Evolutionary conservation across 2,113 vertebrate genomes (phyloP), one percentile per base, ranked within the genome.

Genomic region (Pygoscelis antarcticus): DNA sequence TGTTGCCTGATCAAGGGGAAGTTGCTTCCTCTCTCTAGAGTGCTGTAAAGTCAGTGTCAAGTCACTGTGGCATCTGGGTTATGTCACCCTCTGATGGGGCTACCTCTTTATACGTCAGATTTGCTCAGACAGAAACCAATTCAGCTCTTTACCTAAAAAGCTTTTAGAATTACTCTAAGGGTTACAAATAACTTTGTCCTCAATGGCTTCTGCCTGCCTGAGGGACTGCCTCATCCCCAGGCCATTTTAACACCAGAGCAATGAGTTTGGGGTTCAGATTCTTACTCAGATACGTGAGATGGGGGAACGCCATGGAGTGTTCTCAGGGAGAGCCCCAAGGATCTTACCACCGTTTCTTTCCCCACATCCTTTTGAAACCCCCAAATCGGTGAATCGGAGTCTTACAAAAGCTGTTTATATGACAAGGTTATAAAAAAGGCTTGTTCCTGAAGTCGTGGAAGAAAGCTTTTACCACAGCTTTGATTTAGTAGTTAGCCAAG

Each of bases 1-100:
- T 93, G 87, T 96, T 96, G 87, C 72, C 58, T 96, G 95, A 97
- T 97, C 96, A 97, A 97, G 97, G 96, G 86, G 89, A 96, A 88
- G 94, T 88, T 91, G 84, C 95, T 96, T 96, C 92, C 90, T 93
- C 79, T 93, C 93, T 77, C 84, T 19, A 9, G 81, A 91, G 95
- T 83, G 87, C 94, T 88, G 89, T 94, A 95, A 96, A 96, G 91
- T 91, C 93, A 95, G 91, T 91, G 95, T 97, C 95, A 96, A 88
- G 92, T 86, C 89, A 70, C 84, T 47, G 64, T 87, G 87, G 82
- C 90, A 65, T 97, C 97, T 97, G 97, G 95, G 89, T 95, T 97
- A 70, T 94, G 94, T 97, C 96, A 95, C 82, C 94, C 89, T 68
- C 85, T 80, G 80, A 70, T 57, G 40, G 69, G 71, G 84, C 88